Evolutionary conservation across 2,113 vertebrate genomes (phyloP).

Genomic region (Nothobranchius furzeri): DNA sequence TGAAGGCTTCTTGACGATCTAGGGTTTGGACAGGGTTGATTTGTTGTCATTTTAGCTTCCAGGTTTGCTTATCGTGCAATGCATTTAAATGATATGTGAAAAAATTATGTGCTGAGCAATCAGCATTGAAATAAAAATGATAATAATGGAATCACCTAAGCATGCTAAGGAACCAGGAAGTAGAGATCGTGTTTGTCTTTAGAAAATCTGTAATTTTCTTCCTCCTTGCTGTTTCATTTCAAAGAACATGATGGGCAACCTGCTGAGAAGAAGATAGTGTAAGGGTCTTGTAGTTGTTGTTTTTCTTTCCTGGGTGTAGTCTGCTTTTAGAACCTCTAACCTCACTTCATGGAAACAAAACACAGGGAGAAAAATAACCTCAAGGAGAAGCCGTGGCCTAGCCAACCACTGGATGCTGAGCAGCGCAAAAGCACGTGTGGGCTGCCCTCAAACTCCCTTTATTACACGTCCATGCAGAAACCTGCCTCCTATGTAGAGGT

Average conservation of each 20-base stretch:
- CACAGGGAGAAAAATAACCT: slow-evolving; percentile 69
- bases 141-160: too few relatives aligned
- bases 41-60: slow-evolving; percentile 29
- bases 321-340: slow-evolving; percentile 71
- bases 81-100: slow-evolving; percentile 29
- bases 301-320: slow-evolving; percentile 62
- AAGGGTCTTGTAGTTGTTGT: slow-evolving; percentile 42
- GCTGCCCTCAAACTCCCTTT: slow-evolving; percentile 69
- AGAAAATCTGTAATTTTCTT: slow-evolving; percentile 5
- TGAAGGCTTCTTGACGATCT: slow-evolving; percentile 35
- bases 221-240: slow-evolving; percentile 26
- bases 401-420: slow-evolving; percentile 68
- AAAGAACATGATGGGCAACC: slow-evolving; percentile 23
- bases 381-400: slow-evolving; percentile 72
- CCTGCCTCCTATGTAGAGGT: slow-evolving; percentile 58
- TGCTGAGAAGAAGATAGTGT: slow-evolving; percentile 45
- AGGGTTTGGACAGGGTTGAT: slow-evolving; percentile 49
- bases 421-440: slow-evolving; percentile 69
- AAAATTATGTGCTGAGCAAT: slow-evolving; percentile 33
- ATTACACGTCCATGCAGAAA: slow-evolving; percentile 54
- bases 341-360: slow-evolving; percentile 70
- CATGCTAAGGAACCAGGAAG: too few relatives aligned
- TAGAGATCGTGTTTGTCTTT: neutral
- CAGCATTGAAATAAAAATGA: slow-evolving; percentile 11
- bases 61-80: slow-evolving; percentile 38